phyloP scores from a whole-genome alignment of 2,797 vertebrate genomes.

The Dicrostonyx torquatus region DNA sequence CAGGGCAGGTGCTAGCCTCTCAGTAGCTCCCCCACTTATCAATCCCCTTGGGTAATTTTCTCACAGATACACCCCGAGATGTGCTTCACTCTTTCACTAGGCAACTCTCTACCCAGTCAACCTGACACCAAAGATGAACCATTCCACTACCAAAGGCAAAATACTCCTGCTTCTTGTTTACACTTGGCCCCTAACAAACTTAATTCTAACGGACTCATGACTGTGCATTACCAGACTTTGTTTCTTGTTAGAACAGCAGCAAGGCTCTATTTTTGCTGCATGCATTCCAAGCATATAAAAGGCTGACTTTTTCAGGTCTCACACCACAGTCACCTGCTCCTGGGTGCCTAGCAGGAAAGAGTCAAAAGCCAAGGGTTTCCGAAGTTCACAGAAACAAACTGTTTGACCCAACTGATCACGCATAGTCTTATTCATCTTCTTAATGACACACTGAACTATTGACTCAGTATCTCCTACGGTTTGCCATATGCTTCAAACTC shows the following conservation, averaged over 20 bases:
- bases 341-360: neutral
- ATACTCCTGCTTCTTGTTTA: neutral
- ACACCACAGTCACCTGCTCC: neutral
- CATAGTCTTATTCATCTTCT: neutral
- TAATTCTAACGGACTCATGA: neutral
- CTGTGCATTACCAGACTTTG: neutral
- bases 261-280: neutral
- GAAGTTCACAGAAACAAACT: neutral
- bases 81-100: neutral
- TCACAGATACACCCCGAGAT: neutral
- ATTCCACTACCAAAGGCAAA: neutral
- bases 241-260: neutral
- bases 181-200: neutral
- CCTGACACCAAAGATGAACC: neutral
- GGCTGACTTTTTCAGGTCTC: neutral
- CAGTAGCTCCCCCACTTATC: neutral
- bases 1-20: neutral
- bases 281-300: constrained; percentile 17
- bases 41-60: neutral
- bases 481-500: neutral
- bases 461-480: neutral
- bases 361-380: neutral
- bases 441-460: neutral
- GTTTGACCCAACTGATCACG: neutral
- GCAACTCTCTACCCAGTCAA: neutral